Evolutionary conservation across 2,888 invertebrate species (phyloP), one percentile per base, ranked within the genome.

Genomic region (Aspidiotus destructor): DNA sequence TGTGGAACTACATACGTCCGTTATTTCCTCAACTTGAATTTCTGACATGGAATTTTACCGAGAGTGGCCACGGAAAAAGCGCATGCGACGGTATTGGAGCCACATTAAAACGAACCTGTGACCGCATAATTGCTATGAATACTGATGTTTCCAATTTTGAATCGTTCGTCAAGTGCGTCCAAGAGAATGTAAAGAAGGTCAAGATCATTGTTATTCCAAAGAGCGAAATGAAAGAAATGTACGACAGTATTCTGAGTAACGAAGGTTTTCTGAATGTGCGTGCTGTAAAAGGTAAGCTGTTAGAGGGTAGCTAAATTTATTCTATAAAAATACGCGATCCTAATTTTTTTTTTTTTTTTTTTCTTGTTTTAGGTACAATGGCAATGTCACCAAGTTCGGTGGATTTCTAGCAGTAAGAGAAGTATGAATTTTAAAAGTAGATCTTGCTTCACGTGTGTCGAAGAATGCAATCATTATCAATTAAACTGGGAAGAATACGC

Each of bases 41-140:
- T 42, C 62, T 73, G 0, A 73, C 73, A 6, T 76, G 75, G 75
- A 75, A 75, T 70, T 76, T 73, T 67, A 70, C 69, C 8, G 76
- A 76, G 70, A 73, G 73, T 16, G 75, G 76, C 11, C 76, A 77
- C 71, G 76, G 75, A 1, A 75, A 76, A 70, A 74, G 75, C 8
- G 74, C 75, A 11, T 70, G 75, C 8, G 75, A 75, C 72, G 75
- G 75, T 7, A 65, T 76, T 44, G 76, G 75, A 16, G 76, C 53
- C 10, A 8, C n/a, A 8, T 9, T 62, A n/a, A 55, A 55, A 55
- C 8, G 15, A 8, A 55, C 15, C 8, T 55, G 55, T 15, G 55
- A 55, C 55, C 55, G 15, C 9, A 8, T 55, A 48, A 55, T 55
- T 8, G 11, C 55, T 8, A 55, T 15, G 8, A 10, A 55, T n/a